Percentiles rank a stretch among this genome's conserved stretches.
These are phyloP conservation scores for Syrmaticus mikado DNA, from an alignment of 2,113 vertebrate species.

Conservation along the genomic window DNA sequence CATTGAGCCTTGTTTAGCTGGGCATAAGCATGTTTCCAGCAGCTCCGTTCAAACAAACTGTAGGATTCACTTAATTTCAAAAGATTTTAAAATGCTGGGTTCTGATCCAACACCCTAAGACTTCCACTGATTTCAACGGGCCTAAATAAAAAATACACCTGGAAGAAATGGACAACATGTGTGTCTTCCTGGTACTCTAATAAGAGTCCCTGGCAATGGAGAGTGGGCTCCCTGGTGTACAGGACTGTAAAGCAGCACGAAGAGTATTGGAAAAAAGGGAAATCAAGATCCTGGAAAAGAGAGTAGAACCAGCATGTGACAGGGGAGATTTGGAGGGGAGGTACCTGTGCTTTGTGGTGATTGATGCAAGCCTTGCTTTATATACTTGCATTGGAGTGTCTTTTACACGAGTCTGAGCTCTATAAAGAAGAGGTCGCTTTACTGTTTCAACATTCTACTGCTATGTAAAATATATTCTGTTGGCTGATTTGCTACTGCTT, in stretches of 20 bases:
- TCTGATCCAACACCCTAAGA: slow-evolving; percentile 14
- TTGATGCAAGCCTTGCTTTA: background rate
- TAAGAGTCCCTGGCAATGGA: background rate
- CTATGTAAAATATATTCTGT: background rate
- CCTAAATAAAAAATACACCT: slow-evolving; percentile 33
- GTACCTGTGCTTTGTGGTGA: background rate
- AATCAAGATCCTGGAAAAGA: slow-evolving; percentile 14
- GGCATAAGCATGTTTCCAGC: background rate
- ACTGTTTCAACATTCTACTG: background rate
- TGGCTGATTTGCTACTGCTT: background rate
- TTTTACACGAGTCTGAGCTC: background rate
- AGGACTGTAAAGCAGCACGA: slow-evolving; percentile 26
- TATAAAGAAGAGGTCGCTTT: background rate
- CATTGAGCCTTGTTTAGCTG: background rate
- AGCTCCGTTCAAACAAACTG: background rate
- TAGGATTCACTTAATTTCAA: background rate
- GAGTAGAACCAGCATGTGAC: background rate
- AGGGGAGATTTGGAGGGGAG: background rate
- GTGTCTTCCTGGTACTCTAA: background rate
- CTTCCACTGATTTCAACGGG: background rate
- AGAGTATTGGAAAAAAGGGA: slow-evolving; percentile 1
- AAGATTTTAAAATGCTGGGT: background rate
- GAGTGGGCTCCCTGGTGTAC: background rate
- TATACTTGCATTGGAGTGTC: background rate
- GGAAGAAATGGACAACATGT: slow-evolving; percentile 25